Conservation (phyloP, 2,113 vertebrate genomes). For the Trinectes maculatus region DNA sequence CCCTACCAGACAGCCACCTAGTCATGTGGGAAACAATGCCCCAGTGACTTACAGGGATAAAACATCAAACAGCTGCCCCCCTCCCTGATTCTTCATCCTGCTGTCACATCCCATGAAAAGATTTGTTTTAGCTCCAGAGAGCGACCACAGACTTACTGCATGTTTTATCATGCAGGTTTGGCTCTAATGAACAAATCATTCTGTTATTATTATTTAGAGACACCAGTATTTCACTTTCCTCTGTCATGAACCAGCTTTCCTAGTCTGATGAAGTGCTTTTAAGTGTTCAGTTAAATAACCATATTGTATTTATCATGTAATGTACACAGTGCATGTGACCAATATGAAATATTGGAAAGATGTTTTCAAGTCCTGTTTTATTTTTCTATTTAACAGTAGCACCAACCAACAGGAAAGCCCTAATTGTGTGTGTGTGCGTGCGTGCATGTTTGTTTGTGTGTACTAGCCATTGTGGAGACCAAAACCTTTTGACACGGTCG, state of each 20-base stretch:
- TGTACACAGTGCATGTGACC: constrained; percentile 54
- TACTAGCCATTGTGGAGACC: neutral
- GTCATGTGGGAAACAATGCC: constrained; percentile 31
- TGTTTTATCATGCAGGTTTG: neutral
- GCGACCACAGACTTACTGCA: constrained; percentile 16
- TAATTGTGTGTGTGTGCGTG: constrained; percentile 19
- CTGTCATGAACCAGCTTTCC: constrained; percentile 2
- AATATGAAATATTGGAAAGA: constrained; percentile 49
- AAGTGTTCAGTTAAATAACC: constrained; percentile 39
- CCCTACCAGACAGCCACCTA: constrained; percentile 27
- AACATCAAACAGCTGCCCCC: constrained; percentile 30
- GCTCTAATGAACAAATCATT: constrained; percentile 3
- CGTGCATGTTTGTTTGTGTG: neutral
- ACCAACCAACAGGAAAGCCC: constrained; percentile 32
- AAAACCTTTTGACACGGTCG: neutral
- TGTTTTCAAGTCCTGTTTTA: constrained; percentile 51
- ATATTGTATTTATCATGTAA: constrained; percentile 49
- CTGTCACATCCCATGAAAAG: neutral
- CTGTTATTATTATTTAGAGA: constrained; percentile 4
- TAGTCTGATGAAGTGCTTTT: constrained; percentile 38
- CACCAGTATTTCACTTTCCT: constrained; percentile 32
- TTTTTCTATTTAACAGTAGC: constrained; percentile 56
- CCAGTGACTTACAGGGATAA: constrained; percentile 29
- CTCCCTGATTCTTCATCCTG: constrained; percentile 6
- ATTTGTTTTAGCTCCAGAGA: constrained; percentile 20